Conservation (phyloP, 2,797 vertebrate species). For the Betta splendens region DNA sequence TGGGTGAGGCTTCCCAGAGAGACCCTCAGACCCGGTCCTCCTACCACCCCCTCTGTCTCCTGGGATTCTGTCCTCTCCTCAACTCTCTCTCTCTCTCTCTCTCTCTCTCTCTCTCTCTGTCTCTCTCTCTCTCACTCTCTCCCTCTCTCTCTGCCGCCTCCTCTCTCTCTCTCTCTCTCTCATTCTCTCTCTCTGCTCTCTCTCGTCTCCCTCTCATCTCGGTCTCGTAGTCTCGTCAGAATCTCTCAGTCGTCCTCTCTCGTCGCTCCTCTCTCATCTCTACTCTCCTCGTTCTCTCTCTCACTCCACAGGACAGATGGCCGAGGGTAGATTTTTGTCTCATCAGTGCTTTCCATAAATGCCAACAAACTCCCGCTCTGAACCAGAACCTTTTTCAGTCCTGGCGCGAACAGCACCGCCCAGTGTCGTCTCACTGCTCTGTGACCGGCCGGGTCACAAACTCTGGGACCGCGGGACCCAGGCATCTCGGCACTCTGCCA, state of each 20-base stretch:
- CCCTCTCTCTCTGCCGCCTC: slow-evolving; percentile 72
- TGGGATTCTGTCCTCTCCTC: slow-evolving; percentile 72
- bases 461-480: slow-evolving; percentile 67
- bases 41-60: slow-evolving; percentile 66
- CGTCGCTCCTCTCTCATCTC: slow-evolving; percentile 69
- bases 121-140: slow-evolving; percentile 74
- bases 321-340: slow-evolving; percentile 56
- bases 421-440: slow-evolving; percentile 56
- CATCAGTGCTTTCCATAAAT: slow-evolving; percentile 8
- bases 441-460: slow-evolving; percentile 45
- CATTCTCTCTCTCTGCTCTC: slow-evolving; percentile 40
- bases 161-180: too few relatives aligned
- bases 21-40: slow-evolving; percentile 81
- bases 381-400: slow-evolving; percentile 31
- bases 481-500: slow-evolving; percentile 78
- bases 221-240: too few relatives aligned
- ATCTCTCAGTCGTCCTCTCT: slow-evolving; percentile 64
- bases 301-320: slow-evolving; percentile 82
- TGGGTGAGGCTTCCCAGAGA: slow-evolving; percentile 96
- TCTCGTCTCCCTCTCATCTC: slow-evolving; percentile 39
- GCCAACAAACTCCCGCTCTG: slow-evolving; percentile 22
- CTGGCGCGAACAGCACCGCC: slow-evolving; percentile 34
- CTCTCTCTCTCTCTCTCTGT: slow-evolving; percentile 48
- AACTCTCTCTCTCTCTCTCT: slow-evolving; percentile 42
- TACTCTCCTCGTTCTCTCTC: slow-evolving; percentile 65